Percentiles rank a stretch among this genome's conserved stretches.
These are phyloP conservation scores for Emydocephalus ijimae DNA, from an alignment of 2,113 vertebrate species.

Conservation along the genomic window DNA sequence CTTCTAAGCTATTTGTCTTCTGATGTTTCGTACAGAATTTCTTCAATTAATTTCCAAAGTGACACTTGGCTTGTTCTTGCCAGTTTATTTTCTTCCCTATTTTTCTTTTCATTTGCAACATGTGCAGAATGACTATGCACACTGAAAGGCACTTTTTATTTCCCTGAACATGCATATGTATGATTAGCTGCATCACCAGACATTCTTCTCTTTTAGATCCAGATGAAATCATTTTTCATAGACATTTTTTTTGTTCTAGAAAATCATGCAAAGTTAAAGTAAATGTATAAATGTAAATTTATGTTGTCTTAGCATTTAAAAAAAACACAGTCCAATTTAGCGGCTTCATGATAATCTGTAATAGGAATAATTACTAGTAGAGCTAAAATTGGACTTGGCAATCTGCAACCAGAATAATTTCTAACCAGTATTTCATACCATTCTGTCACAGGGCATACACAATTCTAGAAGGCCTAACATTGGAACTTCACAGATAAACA, in stretches of 20 bases:
- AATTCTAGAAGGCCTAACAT: not conserved
- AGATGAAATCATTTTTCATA: not conserved
- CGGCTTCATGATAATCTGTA: not conserved
- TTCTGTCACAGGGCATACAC: not conserved
- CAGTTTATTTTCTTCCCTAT: not conserved
- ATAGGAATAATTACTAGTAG: not conserved
- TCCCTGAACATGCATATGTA: not conserved
- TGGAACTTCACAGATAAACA: not conserved
- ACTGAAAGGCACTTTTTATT: not conserved
- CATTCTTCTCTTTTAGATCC: not conserved
- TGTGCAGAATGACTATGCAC: not conserved
- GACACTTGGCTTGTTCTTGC: not conserved
- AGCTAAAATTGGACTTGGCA: not conserved
- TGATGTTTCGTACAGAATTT: not conserved
- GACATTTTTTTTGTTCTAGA: not conserved
- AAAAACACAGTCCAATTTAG: not conserved
- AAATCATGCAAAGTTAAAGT: not conserved
- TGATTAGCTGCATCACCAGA: not conserved
- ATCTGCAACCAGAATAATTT: not conserved
- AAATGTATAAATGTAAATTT: not conserved
- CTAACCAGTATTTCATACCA: not conserved
- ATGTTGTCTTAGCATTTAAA: not conserved
- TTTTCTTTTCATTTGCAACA: not conserved
- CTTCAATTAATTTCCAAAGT: not conserved
- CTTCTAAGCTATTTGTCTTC: not conserved